Base-by-base conservation (phyloP, 2,797 vertebrate species). In the Syngnathus acus region DNA sequence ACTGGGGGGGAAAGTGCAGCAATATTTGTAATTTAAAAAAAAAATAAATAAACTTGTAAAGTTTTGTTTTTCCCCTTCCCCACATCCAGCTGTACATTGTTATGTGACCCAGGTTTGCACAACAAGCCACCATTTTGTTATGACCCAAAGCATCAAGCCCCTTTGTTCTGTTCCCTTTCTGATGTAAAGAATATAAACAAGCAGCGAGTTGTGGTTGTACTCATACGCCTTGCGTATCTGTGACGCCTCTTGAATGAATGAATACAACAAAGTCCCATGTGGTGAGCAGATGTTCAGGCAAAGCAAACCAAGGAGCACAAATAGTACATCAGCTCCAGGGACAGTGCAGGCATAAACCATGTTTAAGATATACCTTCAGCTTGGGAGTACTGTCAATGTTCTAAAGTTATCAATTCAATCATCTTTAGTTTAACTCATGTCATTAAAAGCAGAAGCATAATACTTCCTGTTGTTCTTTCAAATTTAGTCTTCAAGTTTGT, bases 131-230 rank as follows among this genome's bases (percentile, higher is more conserved):
- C 75, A 78, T 73, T 68, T 72, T 79, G 70, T 79, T 66, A 64
- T 78, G 76, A 76, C 74, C 77, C 71, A 32, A 32, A 65, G 53
- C 53, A 64, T 67, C 58, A 47, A 68, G 68, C 67, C 71, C 65
- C 67, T 72, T 79, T 88, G 83, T 89, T 86, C 80, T 90, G 86
- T 86, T 86, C 84, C 65, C 69, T 51, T 40, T 68, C 66, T 62
- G 73, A 85, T 79, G 73, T 86, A 88, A 86, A 88, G 84, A 86
- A 90, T 82, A 89, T 82, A 89, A 89, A 89, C 87, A 86, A 47
- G 71, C 59, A 39, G 65, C 78, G 78, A 63, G 69, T 71, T 66
- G 70, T 59, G 72, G 68, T 68, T 48, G 45, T 61, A 61, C 66
- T 37, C 60, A 64, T 72, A 47, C 63, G 51, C 73, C 7, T 66